Conservation (phyloP, 2,888 invertebrate genomes). For the Leptogaster cylindrica region DNA sequence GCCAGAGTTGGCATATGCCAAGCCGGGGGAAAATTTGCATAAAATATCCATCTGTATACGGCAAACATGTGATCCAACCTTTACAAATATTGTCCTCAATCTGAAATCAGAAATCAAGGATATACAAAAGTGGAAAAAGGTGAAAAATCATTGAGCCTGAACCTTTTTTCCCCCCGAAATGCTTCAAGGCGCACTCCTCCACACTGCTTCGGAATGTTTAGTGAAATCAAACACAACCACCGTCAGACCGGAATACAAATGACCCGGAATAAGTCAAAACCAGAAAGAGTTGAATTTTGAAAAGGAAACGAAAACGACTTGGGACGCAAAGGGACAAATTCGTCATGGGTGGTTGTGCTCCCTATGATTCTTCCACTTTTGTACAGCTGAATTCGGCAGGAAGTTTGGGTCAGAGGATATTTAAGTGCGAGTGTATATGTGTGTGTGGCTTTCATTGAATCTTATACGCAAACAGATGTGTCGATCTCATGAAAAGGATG, state of each 20-base stretch:
- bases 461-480: constrained; percentile 23
- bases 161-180: constrained; percentile 12
- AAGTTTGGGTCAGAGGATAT: constrained; percentile 20
- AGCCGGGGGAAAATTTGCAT: constrained; percentile 24
- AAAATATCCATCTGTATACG: constrained; percentile 42
- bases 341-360: neutral
- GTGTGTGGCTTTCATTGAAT: constrained; percentile 25
- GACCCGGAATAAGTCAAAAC: constrained; percentile 41
- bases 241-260: constrained; percentile 41
- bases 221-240: constrained; percentile 41
- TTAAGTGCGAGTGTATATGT: neutral
- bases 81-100: constrained; percentile 37
- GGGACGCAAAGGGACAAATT: constrained; percentile 6
- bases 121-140: constrained; percentile 37
- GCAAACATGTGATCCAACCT: constrained; percentile 31
- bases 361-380: too few relatives aligned
- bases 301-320: constrained; percentile 26
- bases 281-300: constrained; percentile 37
- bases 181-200: too few relatives aligned
- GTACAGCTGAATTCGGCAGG: neutral
- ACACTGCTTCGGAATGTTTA: constrained; percentile 33
- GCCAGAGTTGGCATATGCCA: constrained; percentile 19
- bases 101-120: constrained; percentile 34
- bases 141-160: constrained; percentile 39
- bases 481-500: constrained; percentile 12